Conservation (phyloP, 2,888 invertebrate genomes). For the Drosophila subsilvestris region DNA sequence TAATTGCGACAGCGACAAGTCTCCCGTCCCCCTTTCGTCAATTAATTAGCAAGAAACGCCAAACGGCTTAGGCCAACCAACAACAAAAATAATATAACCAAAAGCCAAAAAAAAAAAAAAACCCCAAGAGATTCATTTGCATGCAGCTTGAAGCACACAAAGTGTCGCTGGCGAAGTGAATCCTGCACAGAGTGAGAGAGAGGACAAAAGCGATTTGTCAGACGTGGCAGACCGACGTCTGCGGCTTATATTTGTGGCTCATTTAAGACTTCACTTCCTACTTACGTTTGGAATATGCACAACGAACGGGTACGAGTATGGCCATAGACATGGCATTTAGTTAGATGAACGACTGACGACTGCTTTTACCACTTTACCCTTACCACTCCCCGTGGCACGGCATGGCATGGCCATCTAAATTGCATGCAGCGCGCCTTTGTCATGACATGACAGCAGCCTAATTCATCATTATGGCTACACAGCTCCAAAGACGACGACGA, state of each 20-base stretch:
- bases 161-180: conserved; percentile 18
- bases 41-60: conserved; percentile 72
- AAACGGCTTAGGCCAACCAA: conserved; percentile 43
- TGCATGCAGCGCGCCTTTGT: conserved; percentile 80
- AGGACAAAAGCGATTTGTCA: conserved; percentile 70
- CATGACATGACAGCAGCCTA: conserved; percentile 82
- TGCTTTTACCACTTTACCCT: neutral
- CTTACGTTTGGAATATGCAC: conserved; percentile 72
- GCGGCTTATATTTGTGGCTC: conserved; percentile 48
- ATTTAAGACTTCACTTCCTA: conserved; percentile 75
- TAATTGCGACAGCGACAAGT: conserved; percentile 74
- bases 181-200: conserved; percentile 34
- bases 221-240: conserved; percentile 29
- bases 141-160: neutral
- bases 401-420: conserved; percentile 51
- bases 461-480: conserved; percentile 80
- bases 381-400: neutral
- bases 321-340: conserved; percentile 64
- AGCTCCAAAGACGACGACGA: conserved; percentile 33
- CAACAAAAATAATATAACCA: neutral
- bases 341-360: conserved; percentile 55
- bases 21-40: conserved; percentile 50
- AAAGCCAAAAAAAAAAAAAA: conserved; percentile 53
- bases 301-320: conserved; percentile 18
- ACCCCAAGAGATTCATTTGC: conserved; percentile 66